phyloP scores from a whole-genome alignment of 92 coral and sea anemone species.

The Zoanthus sociatus region DNA sequence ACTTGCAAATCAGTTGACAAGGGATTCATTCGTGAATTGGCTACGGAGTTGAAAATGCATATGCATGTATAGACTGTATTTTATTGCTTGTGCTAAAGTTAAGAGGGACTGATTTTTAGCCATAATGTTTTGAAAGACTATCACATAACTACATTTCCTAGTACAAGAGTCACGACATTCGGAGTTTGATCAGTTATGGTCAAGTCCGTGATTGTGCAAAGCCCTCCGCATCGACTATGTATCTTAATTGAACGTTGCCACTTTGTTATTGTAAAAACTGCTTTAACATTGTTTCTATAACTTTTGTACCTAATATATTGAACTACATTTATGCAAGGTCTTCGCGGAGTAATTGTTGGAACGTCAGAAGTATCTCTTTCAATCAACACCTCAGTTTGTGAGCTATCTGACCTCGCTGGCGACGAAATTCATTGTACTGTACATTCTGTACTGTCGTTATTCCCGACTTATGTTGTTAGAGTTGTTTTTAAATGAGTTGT shows the following conservation, averaged over 20 bases:
- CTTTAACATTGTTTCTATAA: not conserved
- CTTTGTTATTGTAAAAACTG: constrained; percentile 7
- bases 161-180: constrained; percentile 1
- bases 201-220: not conserved
- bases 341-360: not conserved
- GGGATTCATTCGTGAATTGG: constrained; percentile 1
- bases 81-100: too few relatives aligned
- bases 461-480: not conserved
- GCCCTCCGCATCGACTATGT: not conserved
- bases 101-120: not conserved
- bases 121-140: not conserved
- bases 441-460: not conserved
- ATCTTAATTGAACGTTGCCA: constrained; percentile 1
- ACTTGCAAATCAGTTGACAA: constrained; percentile 43
- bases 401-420: not conserved
- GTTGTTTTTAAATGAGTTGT: not conserved
- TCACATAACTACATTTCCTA: not conserved
- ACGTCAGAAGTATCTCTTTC: not conserved
- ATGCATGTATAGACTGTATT: not conserved
- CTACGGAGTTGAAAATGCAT: constrained; percentile 4
- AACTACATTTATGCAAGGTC: not conserved
- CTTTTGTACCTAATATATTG: not conserved
- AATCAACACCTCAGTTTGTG: not conserved
- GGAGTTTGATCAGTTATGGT: not conserved
- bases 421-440: not conserved